Base-by-base conservation (phyloP, 2,888 invertebrate species). In the Lasioglossum leucozonium region DNA sequence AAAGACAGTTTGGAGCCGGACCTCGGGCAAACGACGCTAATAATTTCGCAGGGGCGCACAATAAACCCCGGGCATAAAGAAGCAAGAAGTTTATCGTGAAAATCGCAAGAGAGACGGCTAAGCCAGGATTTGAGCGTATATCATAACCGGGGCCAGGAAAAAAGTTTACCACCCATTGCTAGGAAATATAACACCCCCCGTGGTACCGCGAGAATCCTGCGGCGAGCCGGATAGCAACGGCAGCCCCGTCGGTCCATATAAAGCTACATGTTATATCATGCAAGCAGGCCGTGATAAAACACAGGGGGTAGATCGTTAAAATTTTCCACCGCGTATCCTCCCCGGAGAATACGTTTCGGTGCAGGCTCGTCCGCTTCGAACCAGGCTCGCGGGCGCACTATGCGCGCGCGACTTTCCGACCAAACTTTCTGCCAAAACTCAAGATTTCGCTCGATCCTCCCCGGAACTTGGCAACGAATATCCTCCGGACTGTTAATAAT, bases 121-220 rank as follows among this genome's bases (percentile, higher is more conserved):
- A 72, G 81, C 72, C 74, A 47, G 81, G 86, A 87, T 86, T 82
- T 82, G 34, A 85, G 71, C 84, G 81, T 89, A 89, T 74, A 88
- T 89, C 85, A 88, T 74, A 78, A 71, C 77, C 76, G n/a, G 47
- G 72, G 8, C 30, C 58, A 34, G 71, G 72, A 85, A 89, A 87
- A 86, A 89, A 88, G 73, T 89, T 87, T 87, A 87, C 90, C 90
- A 88, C 85, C 89, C 88, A 89, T 90, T 73, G 90, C 85, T 85
- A 80, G 86, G 72, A 89, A 89, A 88, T 89, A 89, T 89, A 88
- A 89, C 83, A 86, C 86, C 85, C 87, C 75, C 87, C 75, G 26
- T 82, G 85, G 90, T 82, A 85, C 72, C 34, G 71, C 58, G 71
- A 74, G 82, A 58, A 83, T 81, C 81, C 88, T 83, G 81, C 78